Percentiles rank a stretch among this genome's conserved stretches.
phyloP scores from a whole-genome alignment of 2,797 vertebrate species.

The Gymnothorax reevesii region DNA sequence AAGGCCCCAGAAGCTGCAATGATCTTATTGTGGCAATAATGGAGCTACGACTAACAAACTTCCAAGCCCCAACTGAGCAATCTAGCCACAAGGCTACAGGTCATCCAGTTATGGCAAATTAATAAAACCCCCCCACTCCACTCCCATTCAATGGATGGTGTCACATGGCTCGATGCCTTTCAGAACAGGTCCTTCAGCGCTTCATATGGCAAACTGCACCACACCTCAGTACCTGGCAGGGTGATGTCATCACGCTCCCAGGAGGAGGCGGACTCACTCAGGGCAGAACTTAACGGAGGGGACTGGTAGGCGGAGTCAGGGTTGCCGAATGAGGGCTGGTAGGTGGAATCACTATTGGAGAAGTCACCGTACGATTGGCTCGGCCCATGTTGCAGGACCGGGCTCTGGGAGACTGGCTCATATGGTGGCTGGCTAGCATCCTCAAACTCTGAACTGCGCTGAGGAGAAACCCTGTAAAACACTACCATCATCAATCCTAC shows the following conservation, averaged over 20 bases:
- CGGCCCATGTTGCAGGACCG: constrained; percentile 35
- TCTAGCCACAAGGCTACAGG: too few species aligned
- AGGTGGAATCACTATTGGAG: constrained; percentile 36
- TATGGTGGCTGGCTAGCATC: constrained; percentile 47
- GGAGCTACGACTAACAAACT: too few species aligned
- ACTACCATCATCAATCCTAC: constrained; percentile 13
- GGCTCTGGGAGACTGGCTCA: constrained; percentile 47
- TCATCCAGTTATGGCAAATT: neutral
- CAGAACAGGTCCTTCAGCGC: neutral
- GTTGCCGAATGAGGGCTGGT: constrained; percentile 30
- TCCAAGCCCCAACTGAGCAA: too few species aligned
- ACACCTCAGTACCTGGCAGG: constrained; percentile 41
- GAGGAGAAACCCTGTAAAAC: constrained; percentile 62
- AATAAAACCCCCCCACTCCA: neutral
- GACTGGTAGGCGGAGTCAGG: constrained; percentile 63
- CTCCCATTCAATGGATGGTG: neutral
- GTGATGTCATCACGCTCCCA: constrained; percentile 56
- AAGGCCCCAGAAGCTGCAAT: too few species aligned
- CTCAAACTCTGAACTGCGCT: constrained; percentile 64
- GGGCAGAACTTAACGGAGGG: constrained; percentile 75
- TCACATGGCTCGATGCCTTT: neutral
- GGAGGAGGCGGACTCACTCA: constrained; percentile 76
- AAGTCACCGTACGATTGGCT: constrained; percentile 38
- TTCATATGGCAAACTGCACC: neutral
- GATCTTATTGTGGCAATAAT: too few species aligned